Conservation (phyloP, 64 coral and sea anemone species). For the Cladopsammia gracilis region DNA sequence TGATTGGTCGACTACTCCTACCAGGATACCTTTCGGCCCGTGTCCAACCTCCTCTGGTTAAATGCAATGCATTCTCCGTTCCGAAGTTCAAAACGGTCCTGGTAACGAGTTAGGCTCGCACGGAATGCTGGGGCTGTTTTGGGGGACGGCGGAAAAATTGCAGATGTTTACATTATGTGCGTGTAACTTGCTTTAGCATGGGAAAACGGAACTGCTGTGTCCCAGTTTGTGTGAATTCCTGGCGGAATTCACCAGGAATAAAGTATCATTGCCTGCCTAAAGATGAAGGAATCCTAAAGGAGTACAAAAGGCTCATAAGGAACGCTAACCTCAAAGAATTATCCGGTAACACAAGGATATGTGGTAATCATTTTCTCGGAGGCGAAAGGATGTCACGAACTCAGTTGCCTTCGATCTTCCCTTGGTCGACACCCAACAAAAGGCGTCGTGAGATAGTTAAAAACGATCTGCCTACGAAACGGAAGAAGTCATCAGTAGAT, state of each 20-base stretch:
- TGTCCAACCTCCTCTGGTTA: too few relatives aligned
- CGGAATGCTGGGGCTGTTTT: neutral
- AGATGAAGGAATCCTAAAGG: neutral
- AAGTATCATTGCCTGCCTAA: neutral
- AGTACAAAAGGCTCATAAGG: conserved; percentile 52
- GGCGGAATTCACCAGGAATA: conserved; percentile 50
- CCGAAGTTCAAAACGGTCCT: neutral
- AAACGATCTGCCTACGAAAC: conserved; percentile 14
- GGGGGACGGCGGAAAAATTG: neutral
- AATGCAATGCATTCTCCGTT: conserved; percentile 10
- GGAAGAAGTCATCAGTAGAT: neutral
- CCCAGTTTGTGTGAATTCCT: neutral
- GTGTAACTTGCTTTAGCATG: neutral
- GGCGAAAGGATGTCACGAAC: conserved; percentile 67
- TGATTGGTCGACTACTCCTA: too few relatives aligned
- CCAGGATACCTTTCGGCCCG: too few relatives aligned
- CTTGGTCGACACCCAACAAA: neutral
- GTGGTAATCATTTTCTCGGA: conserved; percentile 55
- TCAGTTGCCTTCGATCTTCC: conserved; percentile 81
- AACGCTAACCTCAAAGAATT: conserved; percentile 53
- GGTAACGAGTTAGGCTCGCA: neutral
- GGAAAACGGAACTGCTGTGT: conserved; percentile 33
- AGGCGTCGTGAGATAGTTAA: neutral
- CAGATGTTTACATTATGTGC: neutral
- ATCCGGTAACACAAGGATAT: conserved; percentile 51